phyloP scores from a whole-genome alignment of 2,113 vertebrate species.

The Megaceryle torquata region DNA sequence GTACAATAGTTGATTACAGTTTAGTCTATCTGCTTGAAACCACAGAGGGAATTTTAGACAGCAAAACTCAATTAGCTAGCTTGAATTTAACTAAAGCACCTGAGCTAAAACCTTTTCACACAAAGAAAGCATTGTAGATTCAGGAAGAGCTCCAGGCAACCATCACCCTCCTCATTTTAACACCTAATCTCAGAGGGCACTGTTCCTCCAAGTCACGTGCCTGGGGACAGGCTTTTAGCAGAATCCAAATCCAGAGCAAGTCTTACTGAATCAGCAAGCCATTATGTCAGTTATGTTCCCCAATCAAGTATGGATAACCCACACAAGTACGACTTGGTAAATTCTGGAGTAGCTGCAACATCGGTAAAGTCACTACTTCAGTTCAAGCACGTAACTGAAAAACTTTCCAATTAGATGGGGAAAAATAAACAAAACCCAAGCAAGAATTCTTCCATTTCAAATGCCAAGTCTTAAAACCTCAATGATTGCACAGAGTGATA shows the following conservation, averaged over 20 bases:
- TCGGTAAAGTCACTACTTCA: neutral
- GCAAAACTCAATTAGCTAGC: neutral
- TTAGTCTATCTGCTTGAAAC: neutral
- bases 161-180: neutral
- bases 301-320: neutral
- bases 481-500: neutral
- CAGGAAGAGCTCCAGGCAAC: neutral
- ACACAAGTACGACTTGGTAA: neutral
- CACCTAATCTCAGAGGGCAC: neutral
- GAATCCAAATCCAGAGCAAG: neutral
- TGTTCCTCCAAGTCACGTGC: rapidly evolving
- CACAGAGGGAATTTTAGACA: neutral
- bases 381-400: neutral
- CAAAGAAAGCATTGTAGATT: neutral
- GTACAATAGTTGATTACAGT: neutral
- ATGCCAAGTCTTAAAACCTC: neutral
- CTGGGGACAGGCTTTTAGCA: neutral
- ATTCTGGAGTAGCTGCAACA: neutral
- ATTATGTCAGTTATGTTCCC: neutral
- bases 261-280: neutral
- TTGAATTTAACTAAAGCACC: conserved; percentile 2
- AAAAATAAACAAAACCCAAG: neutral
- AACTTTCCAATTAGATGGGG: neutral
- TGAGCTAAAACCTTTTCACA: neutral
- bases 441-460: neutral